Base-by-base conservation (phyloP, 2,113 vertebrate genomes). In the Sorex araneus region DNA sequence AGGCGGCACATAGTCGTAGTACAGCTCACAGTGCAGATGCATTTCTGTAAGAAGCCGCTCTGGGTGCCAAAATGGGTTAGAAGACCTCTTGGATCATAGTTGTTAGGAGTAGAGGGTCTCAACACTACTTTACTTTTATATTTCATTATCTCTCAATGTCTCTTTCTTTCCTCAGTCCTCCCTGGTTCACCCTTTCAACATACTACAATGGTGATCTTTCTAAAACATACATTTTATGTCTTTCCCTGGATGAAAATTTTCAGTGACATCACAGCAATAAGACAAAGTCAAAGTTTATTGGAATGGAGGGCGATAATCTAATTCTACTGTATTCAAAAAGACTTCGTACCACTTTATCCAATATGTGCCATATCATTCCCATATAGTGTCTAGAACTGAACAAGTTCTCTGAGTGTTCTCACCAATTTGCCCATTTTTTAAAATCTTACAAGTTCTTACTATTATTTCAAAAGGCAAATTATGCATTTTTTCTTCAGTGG, bases 401-500 rank as follows among this genome's bases (percentile, higher is more conserved):
- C 13, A 74, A 67, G 30, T 54, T 84, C 57, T 70, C 47, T 85
- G n/a, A 43, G 6, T 63, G 21, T 77, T 75, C 69, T 73, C 34
- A 76, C 23, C 66, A 85, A 76, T 0, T 63, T 74, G 34, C 3
- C 1, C 0, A 64, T 79, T 30, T 66, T 12, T 66, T n/a, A n/a
- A n/a, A n/a, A n/a, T 45, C 45, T 79, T 47, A 5, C 27, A 89
- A 94, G 21, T 43, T 92, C 82, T 84, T 69, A 36, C 27, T 89
- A 78, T 85, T 60, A 83, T 50, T 91, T 89, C 15, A 84, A 90
- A 95, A 60, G 43, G 13, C 21, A 90, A 30, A 30, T 76, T 18
- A 57, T 6, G 36, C 19, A 36, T 85, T 34, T 45, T 15, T 28
- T 71, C 21, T 4, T 15, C 45, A 78, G 25, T 47, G 75, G 87